Percentiles rank a stretch among this genome's conserved stretches.
These are phyloP conservation scores for Echiichthys vipera DNA, from an alignment of 2,797 vertebrate species.

Conservation along the genomic window DNA sequence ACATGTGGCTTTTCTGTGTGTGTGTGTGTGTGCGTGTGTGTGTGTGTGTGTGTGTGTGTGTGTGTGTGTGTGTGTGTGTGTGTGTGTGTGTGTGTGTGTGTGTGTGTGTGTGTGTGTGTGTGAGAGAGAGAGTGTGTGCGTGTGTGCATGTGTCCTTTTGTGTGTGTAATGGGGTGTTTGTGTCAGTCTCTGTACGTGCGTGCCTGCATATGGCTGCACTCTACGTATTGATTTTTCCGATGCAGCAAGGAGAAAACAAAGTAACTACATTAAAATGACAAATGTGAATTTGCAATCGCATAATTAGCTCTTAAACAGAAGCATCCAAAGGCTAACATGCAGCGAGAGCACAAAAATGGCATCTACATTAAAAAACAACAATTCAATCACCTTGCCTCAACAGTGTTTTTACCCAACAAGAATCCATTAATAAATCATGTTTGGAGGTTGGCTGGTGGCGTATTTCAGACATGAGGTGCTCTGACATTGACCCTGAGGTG, in stretches of 20 bases:
- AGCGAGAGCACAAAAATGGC: background rate
- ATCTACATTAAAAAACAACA: conserved; percentile 10
- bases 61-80: conserved; percentile 40
- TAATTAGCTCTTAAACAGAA: conserved; percentile 39
- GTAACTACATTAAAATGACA: conserved; percentile 73
- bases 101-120: conserved; percentile 21
- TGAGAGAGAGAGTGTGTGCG: conserved; percentile 27
- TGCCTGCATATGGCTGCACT: conserved; percentile 55
- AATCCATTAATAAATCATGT: conserved; percentile 72
- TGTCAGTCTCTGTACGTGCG: conserved; percentile 37
- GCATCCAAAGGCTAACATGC: conserved; percentile 4
- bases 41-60: background rate
- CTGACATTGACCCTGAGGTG: conserved; percentile 80
- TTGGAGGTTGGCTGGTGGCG: conserved; percentile 54
- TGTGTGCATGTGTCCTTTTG: conserved; percentile 5
- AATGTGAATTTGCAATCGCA: conserved; percentile 52
- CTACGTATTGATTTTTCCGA: conserved; percentile 65
- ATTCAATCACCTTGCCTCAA: conserved; percentile 39
- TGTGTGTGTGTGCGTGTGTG: background rate
- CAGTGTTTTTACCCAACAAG: conserved; percentile 53
- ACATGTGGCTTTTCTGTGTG: conserved; percentile 48
- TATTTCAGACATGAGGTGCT: conserved; percentile 72
- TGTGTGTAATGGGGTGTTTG: conserved; percentile 20
- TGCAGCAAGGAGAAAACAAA: conserved; percentile 73
- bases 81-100: conserved; percentile 8